phyloP scores from a whole-genome alignment of 2,113 vertebrate species.

The Oncorhynchus nerka region DNA sequence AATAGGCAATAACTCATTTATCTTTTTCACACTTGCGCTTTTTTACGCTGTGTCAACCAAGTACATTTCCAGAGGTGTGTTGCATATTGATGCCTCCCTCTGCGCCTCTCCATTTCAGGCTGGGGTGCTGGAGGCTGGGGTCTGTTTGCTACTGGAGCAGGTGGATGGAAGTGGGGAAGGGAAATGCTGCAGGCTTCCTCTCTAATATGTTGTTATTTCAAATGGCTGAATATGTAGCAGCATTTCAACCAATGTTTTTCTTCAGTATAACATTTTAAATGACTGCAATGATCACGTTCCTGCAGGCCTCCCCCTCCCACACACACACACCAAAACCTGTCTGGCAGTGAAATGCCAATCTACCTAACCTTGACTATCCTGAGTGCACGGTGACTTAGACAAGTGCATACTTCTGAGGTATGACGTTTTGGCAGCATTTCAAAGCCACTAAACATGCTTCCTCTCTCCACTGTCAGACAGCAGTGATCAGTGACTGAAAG shows the following conservation, averaged over 20 bases:
- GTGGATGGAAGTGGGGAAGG: too few species aligned
- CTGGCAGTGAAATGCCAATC: background rate
- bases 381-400: background rate
- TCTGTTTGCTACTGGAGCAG: too few species aligned
- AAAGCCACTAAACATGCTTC: background rate
- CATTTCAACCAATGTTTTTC: too few species aligned
- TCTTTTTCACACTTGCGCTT: background rate
- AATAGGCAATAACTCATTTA: too few species aligned
- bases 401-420: background rate
- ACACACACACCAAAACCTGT: background rate
- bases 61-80: constrained; percentile 18
- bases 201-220: too few species aligned
- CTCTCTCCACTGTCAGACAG: background rate
- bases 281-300: too few species aligned
- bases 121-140: background rate
- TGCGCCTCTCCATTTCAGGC: too few species aligned
- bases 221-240: too few species aligned
- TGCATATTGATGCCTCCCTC: constrained; percentile 28
- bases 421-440: background rate
- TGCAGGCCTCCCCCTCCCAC: background rate
- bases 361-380: background rate
- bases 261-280: too few species aligned
- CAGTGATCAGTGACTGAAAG: background rate
- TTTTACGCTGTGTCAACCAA: constrained; percentile 22
- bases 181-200: too few species aligned